Evolutionary conservation across 2,113 vertebrate genomes (phyloP), one percentile per base, ranked within the genome.

Genomic region (Calypte anna): DNA sequence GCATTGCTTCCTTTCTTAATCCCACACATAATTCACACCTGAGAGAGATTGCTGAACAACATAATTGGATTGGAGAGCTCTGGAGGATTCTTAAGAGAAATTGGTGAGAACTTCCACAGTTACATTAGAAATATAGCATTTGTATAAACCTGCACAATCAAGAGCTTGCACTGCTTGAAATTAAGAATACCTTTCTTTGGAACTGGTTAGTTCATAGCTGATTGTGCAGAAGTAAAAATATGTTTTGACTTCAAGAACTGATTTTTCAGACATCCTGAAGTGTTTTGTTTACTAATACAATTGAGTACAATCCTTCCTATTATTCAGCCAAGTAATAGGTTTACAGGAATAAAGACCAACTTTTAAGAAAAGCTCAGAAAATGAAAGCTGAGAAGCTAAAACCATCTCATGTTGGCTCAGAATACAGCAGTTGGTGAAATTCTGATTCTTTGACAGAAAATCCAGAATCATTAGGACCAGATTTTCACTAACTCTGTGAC

Each of bases 31-130:
- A 88, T 46, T 91, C 30, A 28, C 78, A 40, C 82, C 68, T 95
- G 75, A 89, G 76, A 48, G 25, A 86, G 85, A 70, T 31, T 94
- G 72, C 75, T 91, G 82, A 85, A 79, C 72, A 95, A 62, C 43
- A 3, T 59, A 88, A 90, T 88, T 93, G 82, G 82, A 79, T 79
- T 82, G 76, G 36, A 51, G 51, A 55, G 27, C 76, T 88, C 72
- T 83, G 31, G 30, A 92, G 80, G 38, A 88, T 77, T 90, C 33
- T 27, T 59, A 43, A 62, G 76, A 88, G 55, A 83, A 92, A 86
- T 80, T 24, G 59, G 46, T 73, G 19, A 91, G 67, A 91, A 68
- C n/a, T 69, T 95, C 40, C 54, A 64, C 16, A 64, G 61, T 76
- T 85, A 31, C 28, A 36, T 82, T 69, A 93, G 50, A 20, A 66